Evolutionary conservation across 92 coral and sea anemone species (phyloP), one percentile per base, ranked within the genome.

Genomic region (Epizoanthus stellaris): DNA sequence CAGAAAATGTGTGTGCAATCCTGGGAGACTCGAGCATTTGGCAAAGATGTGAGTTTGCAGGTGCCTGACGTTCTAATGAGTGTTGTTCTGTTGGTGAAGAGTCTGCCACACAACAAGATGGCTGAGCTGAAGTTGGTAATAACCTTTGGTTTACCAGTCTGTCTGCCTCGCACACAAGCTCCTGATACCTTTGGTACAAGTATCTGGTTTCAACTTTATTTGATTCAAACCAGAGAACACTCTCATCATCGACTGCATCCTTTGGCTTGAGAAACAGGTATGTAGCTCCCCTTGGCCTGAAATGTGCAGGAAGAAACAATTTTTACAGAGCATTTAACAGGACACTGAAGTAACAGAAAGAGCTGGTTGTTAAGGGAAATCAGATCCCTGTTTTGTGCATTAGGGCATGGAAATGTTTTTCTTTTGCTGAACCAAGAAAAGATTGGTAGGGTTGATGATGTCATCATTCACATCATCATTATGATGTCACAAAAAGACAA

Each of bases 241-340:
- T 68, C 73, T 68, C 73, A 34, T 14, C 73, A 45, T 68, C 73
- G 30, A 68, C 47, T 4, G 52, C 10, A 4, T 15, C 52, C 49
- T 34, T 68, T 38, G 45, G 73, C 73, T 68, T 68, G 73, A 68
- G 73, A 68, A 68, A 68, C 73, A 68, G 23, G 73, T 38, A 39
- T 8, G 39, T 45, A 68, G 73, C 34, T 13, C 52, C 73, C 9
- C 73, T 68, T 68, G 73, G 73, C 21, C 73, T 68, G 73, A 68
- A 68, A 68, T 15, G 49, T 36, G 39, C 14, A 52, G 56, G 12
- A 52, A 49, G 10, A 49, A 52, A 52, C 10, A 9, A 49, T 6
- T 7, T 52, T 12, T 52, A 9, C 56, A 52, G 56, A 52, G 12
- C 14, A 52, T 9, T 2, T 52, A 52, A 52, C 1, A 7, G 49